These are phyloP conservation scores for Accipiter cooperii DNA, from an alignment of 2,113 vertebrate species.

Conservation along the genomic window DNA sequence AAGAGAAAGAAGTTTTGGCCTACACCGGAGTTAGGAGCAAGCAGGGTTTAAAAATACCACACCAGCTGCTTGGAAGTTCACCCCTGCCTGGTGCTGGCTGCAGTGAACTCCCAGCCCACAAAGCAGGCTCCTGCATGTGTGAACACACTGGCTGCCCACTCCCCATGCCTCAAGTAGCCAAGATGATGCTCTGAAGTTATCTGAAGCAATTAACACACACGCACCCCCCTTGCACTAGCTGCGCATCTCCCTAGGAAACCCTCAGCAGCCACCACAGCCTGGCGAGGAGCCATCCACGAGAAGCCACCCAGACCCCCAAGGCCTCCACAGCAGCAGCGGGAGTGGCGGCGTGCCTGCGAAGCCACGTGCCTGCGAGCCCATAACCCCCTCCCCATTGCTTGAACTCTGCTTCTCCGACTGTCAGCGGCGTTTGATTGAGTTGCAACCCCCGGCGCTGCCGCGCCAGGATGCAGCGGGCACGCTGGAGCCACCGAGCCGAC, in stretches of 20 bases:
- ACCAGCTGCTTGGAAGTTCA: background rate
- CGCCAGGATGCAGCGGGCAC: background rate
- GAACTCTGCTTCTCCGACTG: slow-evolving; percentile 29
- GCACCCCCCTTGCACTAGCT: background rate
- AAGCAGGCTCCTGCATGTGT: fast-evolving
- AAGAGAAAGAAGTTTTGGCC: background rate
- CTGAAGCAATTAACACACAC: background rate
- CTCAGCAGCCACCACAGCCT: background rate
- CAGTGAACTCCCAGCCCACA: background rate
- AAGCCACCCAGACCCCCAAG: background rate
- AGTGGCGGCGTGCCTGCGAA: background rate
- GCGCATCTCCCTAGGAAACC: background rate
- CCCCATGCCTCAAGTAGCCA: background rate
- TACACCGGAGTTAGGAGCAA: background rate
- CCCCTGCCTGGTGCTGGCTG: background rate
- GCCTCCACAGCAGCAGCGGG: background rate
- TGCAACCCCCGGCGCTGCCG: background rate
- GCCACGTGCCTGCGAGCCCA: background rate
- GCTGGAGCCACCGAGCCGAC: slow-evolving; percentile 65
- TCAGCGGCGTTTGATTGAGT: slow-evolving; percentile 4
- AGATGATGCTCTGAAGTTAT: background rate
- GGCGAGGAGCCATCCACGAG: background rate
- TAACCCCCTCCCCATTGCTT: background rate
- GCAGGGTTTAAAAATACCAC: background rate
- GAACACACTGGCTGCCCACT: background rate